Evolutionary conservation across 2,797 vertebrate genomes (phyloP), one percentile per base, ranked within the genome.

Genomic region (Gastrophryne carolinensis): DNA sequence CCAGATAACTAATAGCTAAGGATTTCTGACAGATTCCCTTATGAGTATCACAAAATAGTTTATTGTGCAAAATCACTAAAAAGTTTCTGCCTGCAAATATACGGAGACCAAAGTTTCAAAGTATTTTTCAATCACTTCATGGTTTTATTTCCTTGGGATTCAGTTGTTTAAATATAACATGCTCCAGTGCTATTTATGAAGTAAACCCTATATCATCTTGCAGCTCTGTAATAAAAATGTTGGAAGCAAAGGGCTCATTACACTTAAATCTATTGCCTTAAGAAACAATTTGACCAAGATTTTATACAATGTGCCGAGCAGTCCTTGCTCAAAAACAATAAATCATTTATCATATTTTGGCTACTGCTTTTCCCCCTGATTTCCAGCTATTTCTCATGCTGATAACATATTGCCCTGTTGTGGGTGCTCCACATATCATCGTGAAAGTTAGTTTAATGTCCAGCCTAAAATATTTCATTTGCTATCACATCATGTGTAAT

Each of bases 221-320:
- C 56, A 69, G 73, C 12, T 24, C 30, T 61, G 57, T 54, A 62
- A 56, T 76, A 70, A 76, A 76, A 76, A 63, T 76, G 74, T 70
- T 58, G 21, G 27, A 47, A 56, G 65, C 37, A 30, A 69, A 70
- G 70, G 74, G 66, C 47, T 76, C 74, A 76, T 76, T 70, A 76
- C 74, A 52, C 49, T 70, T 47, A 63, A 63, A 76, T 76, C 49
- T 70, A 69, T 62, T 63, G 65, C 66, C 58, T 70, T 76, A 65
- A 76, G 74, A 70, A 76, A 76, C 66, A 69, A 76, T 76, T 69
- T 76, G 74, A 76, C 66, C 74, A 64, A 70, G 49, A 70, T 70
- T 49, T 37, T 70, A 56, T 70, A 69, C 63, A 66, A 76, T 76
- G 57, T 34, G 26, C 65, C 62, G 63, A 56, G 41, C 61, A 34